Base-by-base conservation (phyloP, 2,113 vertebrate genomes). In the Cheirogaleus medius region DNA sequence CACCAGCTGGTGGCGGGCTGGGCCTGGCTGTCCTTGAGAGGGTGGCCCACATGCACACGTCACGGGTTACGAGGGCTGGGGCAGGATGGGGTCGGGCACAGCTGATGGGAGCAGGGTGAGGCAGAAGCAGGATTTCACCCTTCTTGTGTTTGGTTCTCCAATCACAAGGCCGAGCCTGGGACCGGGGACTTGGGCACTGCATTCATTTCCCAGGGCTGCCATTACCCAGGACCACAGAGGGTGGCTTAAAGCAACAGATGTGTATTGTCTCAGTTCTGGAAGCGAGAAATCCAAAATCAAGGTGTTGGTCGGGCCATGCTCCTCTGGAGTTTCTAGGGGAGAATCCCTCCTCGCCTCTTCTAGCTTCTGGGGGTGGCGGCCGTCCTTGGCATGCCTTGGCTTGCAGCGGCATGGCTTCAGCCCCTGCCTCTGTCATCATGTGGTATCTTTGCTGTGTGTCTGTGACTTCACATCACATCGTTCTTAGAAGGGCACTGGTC, bases 1-100 rank as follows among this genome's bases (percentile, higher is more conserved):
- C 32, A 74, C 93, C 92, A 92, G 96, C 91, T 86, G 74, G 94
- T 90, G 78, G 39, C 68, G 2, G n/a, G 47, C 47, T 15, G 7
- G 63, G 17, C 73, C 90, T 58, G 82, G 63, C 83, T 20, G 47
- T 86, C 94, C 78, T 69, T 73, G 96, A 64, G 73, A 90, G 58
- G 37, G 42, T 87, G 81, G 54, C 89, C 95, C 66, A 49, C 20
- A 20, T 44, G 44, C 3, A 27, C 10, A 88, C 77, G 76, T 73
- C 58, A 1, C 42, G 49, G 82, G 63, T 60, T 8, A 5, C 23
- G 63, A 84, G 63, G 29, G 23, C 34, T 37, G 78, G 85, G 84
- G 10, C 85, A 92, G 94, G 95, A 88, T 25, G 42, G 80, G 88
- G 39, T 60, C 1, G 34, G 78, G 47, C 64, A 88, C 73, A 11